Evolutionary conservation across 2,797 vertebrate species (phyloP).

Genomic region (Micromesistius poutassou): DNA sequence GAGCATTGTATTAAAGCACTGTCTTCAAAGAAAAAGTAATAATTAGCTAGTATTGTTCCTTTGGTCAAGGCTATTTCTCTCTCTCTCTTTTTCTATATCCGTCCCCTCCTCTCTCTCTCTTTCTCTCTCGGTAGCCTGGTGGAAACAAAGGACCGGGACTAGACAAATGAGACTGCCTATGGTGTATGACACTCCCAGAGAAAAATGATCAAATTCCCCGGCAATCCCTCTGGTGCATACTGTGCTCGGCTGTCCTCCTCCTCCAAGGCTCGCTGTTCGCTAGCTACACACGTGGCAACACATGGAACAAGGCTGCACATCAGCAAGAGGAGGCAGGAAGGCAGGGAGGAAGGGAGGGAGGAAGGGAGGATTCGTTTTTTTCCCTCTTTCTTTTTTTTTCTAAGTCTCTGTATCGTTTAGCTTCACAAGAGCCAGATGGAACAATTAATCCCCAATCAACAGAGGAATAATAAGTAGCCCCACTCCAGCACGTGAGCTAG

Average conservation of each 20-base stretch:
- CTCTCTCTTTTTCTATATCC: not conserved
- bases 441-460: constrained; percentile 80
- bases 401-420: constrained; percentile 35
- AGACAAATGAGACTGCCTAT: constrained; percentile 75
- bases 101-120: constrained; percentile 22
- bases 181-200: constrained; percentile 69
- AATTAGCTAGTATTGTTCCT: constrained; percentile 41
- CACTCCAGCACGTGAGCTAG: constrained; percentile 40
- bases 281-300: not conserved
- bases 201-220: constrained; percentile 73
- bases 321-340: not conserved
- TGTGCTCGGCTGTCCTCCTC: constrained; percentile 45
- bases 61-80: constrained; percentile 16
- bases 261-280: not conserved
- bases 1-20: constrained; percentile 43
- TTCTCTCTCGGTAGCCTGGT: constrained; percentile 39
- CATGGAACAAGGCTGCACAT: constrained; percentile 45
- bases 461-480: constrained; percentile 59
- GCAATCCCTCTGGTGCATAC: constrained; percentile 57
- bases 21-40: constrained; percentile 55
- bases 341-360: constrained; percentile 17
- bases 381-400: not conserved
- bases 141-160: constrained; percentile 70
- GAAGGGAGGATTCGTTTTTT: not conserved
- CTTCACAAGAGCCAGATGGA: constrained; percentile 78